Conservation (phyloP, 2,113 vertebrate species). For the Pterophyllum scalare region DNA sequence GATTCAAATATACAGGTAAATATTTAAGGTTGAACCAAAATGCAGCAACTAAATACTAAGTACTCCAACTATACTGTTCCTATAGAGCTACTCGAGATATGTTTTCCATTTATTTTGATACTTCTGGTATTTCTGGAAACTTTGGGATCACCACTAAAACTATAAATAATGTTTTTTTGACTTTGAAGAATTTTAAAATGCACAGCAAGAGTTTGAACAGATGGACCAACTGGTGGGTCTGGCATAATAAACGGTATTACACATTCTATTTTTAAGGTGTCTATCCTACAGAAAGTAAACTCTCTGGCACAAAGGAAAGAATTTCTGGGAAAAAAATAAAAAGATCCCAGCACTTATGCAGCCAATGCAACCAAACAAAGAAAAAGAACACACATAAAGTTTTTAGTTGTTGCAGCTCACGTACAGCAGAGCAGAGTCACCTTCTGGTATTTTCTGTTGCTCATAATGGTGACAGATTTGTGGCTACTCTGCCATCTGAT, state of each 20-base stretch:
- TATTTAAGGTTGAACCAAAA: not conserved
- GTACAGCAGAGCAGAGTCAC: not conserved
- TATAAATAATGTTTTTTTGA: conserved; percentile 1
- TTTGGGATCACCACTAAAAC: not conserved
- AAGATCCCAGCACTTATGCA: not conserved
- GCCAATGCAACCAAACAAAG: not conserved
- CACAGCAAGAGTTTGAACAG: conserved; percentile 35
- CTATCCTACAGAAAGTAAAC: conserved; percentile 6
- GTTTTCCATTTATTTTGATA: not conserved
- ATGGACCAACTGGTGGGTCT: conserved; percentile 37
- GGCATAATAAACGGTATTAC: conserved; percentile 15
- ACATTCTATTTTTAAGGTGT: conserved; percentile 20
- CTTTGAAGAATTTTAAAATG: conserved; percentile 21
- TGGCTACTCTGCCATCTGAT: conserved; percentile 43
- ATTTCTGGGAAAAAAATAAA: conserved; percentile 10
- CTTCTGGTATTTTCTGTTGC: conserved; percentile 32
- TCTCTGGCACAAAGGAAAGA: not conserved
- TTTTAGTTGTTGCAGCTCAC: not conserved
- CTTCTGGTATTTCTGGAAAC: conserved; percentile 6
- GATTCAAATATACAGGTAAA: too few relatives aligned
- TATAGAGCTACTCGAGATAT: not conserved
- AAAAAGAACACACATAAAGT: not conserved
- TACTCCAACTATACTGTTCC: not conserved
- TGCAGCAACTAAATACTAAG: not conserved
- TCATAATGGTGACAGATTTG: conserved; percentile 61